Conservation (phyloP, 2,113 vertebrate species). For the Dromas ardeola region DNA sequence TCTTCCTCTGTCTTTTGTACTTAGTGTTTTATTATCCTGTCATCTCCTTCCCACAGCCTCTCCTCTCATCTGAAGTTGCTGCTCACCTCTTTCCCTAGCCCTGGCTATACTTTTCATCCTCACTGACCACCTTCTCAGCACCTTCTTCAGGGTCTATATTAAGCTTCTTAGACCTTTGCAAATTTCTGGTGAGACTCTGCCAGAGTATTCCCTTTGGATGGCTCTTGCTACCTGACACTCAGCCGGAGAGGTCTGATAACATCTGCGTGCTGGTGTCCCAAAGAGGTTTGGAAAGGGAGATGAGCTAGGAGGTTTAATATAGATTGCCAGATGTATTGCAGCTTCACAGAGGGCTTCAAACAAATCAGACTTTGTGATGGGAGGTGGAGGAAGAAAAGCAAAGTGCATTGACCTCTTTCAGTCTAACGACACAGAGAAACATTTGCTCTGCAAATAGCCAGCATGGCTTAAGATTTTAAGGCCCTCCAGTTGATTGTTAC, state of each 20-base stretch:
- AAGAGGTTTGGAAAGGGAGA: not conserved
- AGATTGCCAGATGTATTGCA: accelerated
- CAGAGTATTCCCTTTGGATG: not conserved
- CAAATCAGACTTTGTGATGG: not conserved
- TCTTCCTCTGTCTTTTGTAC: not conserved
- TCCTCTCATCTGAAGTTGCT: not conserved
- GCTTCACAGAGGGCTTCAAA: not conserved
- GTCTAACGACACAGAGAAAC: not conserved
- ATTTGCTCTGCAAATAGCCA: not conserved
- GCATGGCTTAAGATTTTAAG: not conserved
- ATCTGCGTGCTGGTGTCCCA: not conserved
- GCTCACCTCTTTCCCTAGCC: not conserved
- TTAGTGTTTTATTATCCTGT: not conserved
- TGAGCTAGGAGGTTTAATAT: not conserved
- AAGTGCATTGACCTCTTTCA: slow-evolving; percentile 1
- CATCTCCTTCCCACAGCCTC: not conserved
- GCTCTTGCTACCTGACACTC: not conserved
- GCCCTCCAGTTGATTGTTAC: slow-evolving; percentile 6
- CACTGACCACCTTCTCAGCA: not conserved
- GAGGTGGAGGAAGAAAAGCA: not conserved
- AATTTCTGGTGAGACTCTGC: not conserved
- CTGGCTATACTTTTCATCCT: not conserved
- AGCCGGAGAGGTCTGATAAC: not conserved
- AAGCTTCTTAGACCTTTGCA: not conserved
- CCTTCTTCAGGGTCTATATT: not conserved